Evolutionary conservation across 2,888 invertebrate genomes (phyloP), one percentile per base, ranked within the genome.

Genomic region (Zootermopsis nevadensis): DNA sequence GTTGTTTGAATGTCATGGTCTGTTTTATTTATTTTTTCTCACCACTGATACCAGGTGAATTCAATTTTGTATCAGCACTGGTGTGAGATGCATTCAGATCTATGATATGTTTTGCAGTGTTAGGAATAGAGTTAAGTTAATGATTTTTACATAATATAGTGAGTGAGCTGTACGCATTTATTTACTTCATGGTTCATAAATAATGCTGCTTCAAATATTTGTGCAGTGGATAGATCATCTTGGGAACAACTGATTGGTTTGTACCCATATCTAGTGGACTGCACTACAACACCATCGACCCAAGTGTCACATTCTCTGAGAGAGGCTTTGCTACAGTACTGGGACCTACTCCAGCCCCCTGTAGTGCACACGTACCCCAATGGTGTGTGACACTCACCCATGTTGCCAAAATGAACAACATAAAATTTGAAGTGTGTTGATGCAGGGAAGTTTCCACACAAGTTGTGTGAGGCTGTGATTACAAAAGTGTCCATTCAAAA

Each of bases 231-330:
- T 89, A 93, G 93, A 86, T 93, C 94, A 31, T 97, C 98, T 0
- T 99, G 98, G 98, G 95, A 96, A 88, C 97, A 98, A 88, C 90
- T 98, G 83, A 98, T 99, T 87, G 95, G 94, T 33, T 90, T 99
- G 53, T 99, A 98, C 91, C 98, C 98, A 0, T 93, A 94, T 88
- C 91, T 99, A 87, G 98, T 98, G 77, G 94, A 96, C 87, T 96
- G 96, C 88, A 95, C 94, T 86, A 95, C 95, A 80, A 95, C 95
- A 24, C 93, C 94, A 81, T 95, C 95, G 7, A 92, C 94, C 15
- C 95, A 95, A 90, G 95, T 97, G 24, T 95, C 95, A 77, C 92
- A 94, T 85, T 95, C 96, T 24, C 90, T 97, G 81, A 91, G 94
- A 66, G 97, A 96, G 89, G 97, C 97, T 27, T 92, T 98, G 85